phyloP scores from a whole-genome alignment of 2,113 vertebrate genomes.

The Chloebia gouldiae region DNA sequence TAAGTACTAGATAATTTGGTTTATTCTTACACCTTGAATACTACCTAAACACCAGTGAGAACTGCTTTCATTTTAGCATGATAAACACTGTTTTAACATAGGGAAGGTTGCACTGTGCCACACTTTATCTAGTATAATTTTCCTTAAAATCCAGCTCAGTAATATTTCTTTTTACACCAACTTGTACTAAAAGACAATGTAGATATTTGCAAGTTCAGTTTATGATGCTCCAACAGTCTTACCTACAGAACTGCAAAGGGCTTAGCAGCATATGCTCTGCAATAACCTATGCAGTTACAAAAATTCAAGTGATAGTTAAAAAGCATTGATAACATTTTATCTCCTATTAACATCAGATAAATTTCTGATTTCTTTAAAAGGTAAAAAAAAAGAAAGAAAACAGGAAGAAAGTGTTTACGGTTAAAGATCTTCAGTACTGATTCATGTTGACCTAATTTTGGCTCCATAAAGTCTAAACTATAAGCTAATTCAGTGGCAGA shows the following conservation, averaged over 20 bases:
- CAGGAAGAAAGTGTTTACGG: not conserved
- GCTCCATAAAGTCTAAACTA: not conserved
- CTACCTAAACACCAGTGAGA: not conserved
- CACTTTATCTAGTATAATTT: not conserved
- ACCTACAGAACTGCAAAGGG: not conserved
- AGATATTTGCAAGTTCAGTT: not conserved
- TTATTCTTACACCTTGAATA: not conserved
- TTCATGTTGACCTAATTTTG: not conserved
- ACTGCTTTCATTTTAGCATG: not conserved
- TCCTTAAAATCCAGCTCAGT: not conserved
- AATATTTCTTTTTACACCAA: not conserved
- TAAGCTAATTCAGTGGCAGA: not conserved
- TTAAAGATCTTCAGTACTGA: not conserved
- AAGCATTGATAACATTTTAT: not conserved
- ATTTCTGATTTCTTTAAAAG: not conserved
- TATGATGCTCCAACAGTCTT: not conserved
- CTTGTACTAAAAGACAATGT: not conserved
- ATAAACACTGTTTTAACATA: not conserved
- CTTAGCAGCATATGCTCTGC: not conserved
- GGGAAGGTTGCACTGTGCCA: not conserved
- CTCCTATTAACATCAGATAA: not conserved
- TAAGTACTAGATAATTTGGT: not conserved
- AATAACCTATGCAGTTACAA: not conserved
- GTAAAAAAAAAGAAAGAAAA: not conserved
- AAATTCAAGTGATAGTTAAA: not conserved